Percentiles rank a stretch among this genome's conserved stretches.
phyloP scores from a whole-genome alignment of 2,113 vertebrate species.

The Sylvilagus bachmani region DNA sequence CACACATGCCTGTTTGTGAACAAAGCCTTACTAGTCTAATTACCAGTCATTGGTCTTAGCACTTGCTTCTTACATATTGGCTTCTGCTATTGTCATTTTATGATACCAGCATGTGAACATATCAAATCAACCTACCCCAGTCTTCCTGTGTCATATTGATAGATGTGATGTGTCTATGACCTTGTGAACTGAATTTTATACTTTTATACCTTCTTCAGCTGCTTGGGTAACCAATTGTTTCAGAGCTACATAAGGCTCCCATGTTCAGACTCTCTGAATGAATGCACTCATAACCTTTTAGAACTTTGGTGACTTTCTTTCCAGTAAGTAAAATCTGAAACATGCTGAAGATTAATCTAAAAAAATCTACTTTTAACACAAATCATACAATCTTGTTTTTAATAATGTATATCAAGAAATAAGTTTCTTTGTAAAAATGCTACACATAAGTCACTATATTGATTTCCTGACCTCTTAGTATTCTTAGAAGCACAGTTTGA shows the following conservation, averaged over 20 bases:
- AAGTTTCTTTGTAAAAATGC: not conserved
- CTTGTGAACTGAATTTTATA: constrained; percentile 34
- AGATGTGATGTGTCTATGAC: not conserved
- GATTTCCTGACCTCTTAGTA: not conserved
- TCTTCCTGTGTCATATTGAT: not conserved
- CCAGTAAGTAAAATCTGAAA: not conserved
- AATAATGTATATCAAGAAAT: not conserved
- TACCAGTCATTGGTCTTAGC: not conserved
- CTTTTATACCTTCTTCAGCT: not conserved
- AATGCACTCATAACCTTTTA: not conserved
- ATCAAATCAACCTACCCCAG: not conserved
- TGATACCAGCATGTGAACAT: not conserved
- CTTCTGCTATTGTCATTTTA: not conserved
- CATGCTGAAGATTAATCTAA: not conserved
- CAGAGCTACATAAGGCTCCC: not conserved
- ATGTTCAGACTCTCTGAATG: not conserved
- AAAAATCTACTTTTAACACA: constrained; percentile 26
- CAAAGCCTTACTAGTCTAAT: constrained; percentile 25
- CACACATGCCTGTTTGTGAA: not conserved
- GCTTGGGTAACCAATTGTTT: constrained; percentile 45
- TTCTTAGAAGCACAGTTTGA: not conserved
- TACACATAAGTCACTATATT: not conserved
- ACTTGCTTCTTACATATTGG: not conserved
- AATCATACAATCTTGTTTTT: constrained; percentile 26
- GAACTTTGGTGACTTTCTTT: not conserved